A percentile compares a stretch with the other conserved stretches of the same genome.
phyloP scores from a whole-genome alignment of 2,888 invertebrate genomes.

The Lottia scabra region DNA sequence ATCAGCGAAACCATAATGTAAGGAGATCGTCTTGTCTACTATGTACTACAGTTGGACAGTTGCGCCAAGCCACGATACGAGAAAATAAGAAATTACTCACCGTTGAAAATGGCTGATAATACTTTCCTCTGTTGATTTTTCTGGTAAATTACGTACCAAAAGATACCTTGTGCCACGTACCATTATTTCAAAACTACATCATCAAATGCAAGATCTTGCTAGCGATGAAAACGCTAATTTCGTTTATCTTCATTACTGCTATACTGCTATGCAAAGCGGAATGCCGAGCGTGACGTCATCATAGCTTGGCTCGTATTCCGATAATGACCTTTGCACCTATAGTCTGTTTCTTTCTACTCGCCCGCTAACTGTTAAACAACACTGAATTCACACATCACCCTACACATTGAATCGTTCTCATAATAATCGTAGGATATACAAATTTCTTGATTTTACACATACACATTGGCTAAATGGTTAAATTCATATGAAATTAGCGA shows the following conservation, averaged over 20 bases:
- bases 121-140: slow-evolving; percentile 97
- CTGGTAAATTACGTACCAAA: slow-evolving; percentile 99
- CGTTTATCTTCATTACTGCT: not conserved
- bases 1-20: too few species aligned
- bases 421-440: too few species aligned
- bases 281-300: slow-evolving; percentile 19
- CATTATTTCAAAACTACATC: slow-evolving; percentile 74
- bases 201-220: slow-evolving; percentile 23
- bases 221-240: slow-evolving; percentile 31
- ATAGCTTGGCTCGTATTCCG: slow-evolving; percentile 12
- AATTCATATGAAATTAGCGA: too few species aligned
- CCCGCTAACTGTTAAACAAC: too few species aligned
- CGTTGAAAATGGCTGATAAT: slow-evolving; percentile 98
- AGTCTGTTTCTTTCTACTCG: slow-evolving; percentile 9
- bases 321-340: slow-evolving; percentile 14
- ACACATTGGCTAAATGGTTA: too few species aligned
- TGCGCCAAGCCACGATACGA: not conserved
- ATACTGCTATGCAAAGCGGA: slow-evolving; percentile 5
- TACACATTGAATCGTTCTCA: too few species aligned
- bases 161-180: slow-evolving; percentile 99
- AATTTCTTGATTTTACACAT: too few species aligned
- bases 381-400: too few species aligned
- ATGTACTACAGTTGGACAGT: too few species aligned
- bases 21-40: too few species aligned
- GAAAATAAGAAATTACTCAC: slow-evolving; percentile 73